Evolutionary conservation across 2,797 vertebrate genomes (phyloP), one percentile per base, ranked within the genome.

Genomic region (Crocodylus rhombifer): DNA sequence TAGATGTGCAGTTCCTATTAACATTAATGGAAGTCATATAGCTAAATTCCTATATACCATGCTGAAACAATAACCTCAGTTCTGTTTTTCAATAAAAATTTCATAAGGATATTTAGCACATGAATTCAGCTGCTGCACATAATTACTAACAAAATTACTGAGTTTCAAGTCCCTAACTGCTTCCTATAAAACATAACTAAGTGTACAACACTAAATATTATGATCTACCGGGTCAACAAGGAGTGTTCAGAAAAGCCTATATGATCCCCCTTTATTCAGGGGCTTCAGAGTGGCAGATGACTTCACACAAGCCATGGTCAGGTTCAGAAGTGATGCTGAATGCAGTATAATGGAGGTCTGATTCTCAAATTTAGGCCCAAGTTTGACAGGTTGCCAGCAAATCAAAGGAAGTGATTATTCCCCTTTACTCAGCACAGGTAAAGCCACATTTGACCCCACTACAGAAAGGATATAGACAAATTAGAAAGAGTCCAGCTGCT

Each of bases 31-130:
- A 87, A 95, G 3, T 90, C 79, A 76, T 69, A 80, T 62, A 42
- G 51, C 15, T 95, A 91, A 88, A 90, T 84, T 90, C 4, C 67
- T 33, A 89, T 60, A 86, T 16, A 90, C 60, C 62, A 36, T 56
- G 17, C 36, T 94, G 67, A 92, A 96, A 90, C 88, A 28, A 91
- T 82, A 95, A 94, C 28, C 26, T 86, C 85, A 91, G 61, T 74
- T 94, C 51, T 93, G 88, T 73, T 30, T 79, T 55, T 87, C 65
- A 87, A 85, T 67, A 75, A 90, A 92, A 79, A 79, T 90, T 71
- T 81, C 92, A 75, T 81, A 84, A 86, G 61, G 36, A 60, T 65
- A 12, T 77, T 85, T 91, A 65, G 28, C 36, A 51, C 67, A 83
- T 58, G 89, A 95, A 80, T 4, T 77, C 67, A 64, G 23, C 85